phyloP scores from a whole-genome alignment of 1,140 invertebrate species.

The Cepaea nemoralis region DNA sequence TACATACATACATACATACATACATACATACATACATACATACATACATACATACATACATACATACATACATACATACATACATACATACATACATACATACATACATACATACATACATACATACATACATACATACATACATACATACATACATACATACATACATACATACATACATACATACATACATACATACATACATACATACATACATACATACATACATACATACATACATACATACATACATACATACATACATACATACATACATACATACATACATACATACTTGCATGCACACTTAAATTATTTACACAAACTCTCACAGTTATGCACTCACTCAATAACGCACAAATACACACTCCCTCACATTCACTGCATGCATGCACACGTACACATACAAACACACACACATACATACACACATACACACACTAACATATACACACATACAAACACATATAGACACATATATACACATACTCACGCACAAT shows the following conservation, averaged over 20 bases:
- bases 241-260: slow-evolving; percentile 12
- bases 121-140: background rate
- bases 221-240: slow-evolving; percentile 12
- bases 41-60: slow-evolving; percentile 12
- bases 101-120: background rate
- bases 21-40: slow-evolving; percentile 12
- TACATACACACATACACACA: too few relatives aligned
- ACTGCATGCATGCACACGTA: too few relatives aligned
- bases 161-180: background rate
- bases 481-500: too few relatives aligned
- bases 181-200: background rate
- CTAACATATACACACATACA: too few relatives aligned
- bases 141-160: background rate
- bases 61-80: slow-evolving; percentile 12
- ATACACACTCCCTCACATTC: too few relatives aligned
- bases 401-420: too few relatives aligned
- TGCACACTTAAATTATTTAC: too few relatives aligned
- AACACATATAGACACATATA: too few relatives aligned
- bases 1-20: slow-evolving; percentile 9
- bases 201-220: slow-evolving; percentile 6
- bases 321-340: too few relatives aligned
- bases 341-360: too few relatives aligned
- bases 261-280: slow-evolving; percentile 12
- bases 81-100: slow-evolving; percentile 7
- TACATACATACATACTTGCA: slow-evolving; percentile 4